Evolutionary conservation across 2,888 invertebrate species (phyloP).

Genomic region (Eudemis profundana): DNA sequence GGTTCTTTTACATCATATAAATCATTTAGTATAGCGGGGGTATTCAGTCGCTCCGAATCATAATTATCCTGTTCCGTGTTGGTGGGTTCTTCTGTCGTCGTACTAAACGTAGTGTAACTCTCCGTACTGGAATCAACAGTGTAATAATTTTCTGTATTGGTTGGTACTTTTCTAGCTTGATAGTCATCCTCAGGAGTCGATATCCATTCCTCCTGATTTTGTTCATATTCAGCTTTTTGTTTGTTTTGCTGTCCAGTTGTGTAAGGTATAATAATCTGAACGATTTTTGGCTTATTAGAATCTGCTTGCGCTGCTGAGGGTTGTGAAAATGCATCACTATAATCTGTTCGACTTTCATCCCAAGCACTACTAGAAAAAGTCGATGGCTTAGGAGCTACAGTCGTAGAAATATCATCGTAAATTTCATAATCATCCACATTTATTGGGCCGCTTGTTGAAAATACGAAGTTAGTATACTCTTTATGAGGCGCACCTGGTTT

Average conservation of each 20-base stretch:
- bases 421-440: slow-evolving; percentile 75
- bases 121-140: slow-evolving; percentile 57
- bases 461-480: slow-evolving; percentile 75
- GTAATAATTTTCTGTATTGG: slow-evolving; percentile 61
- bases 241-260: slow-evolving; percentile 80
- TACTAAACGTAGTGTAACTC: slow-evolving; percentile 58
- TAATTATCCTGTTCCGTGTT: slow-evolving; percentile 74
- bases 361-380: slow-evolving; percentile 58
- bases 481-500: slow-evolving; percentile 84
- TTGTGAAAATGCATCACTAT: slow-evolving; percentile 58
- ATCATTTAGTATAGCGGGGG: slow-evolving; percentile 68
- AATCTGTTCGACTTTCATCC: slow-evolving; percentile 67
- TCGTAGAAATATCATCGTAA: slow-evolving; percentile 73
- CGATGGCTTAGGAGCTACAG: slow-evolving; percentile 56
- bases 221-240: slow-evolving; percentile 61
- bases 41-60: slow-evolving; percentile 79
- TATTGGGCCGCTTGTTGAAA: slow-evolving; percentile 62
- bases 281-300: slow-evolving; percentile 86
- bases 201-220: slow-evolving; percentile 75
- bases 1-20: slow-evolving; percentile 80
- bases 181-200: slow-evolving; percentile 66
- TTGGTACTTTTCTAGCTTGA: slow-evolving; percentile 81
- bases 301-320: slow-evolving; percentile 58
- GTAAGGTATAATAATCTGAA: slow-evolving; percentile 93
- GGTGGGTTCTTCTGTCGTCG: slow-evolving; percentile 63